Conservation (phyloP, 2,113 vertebrate genomes). For the Lampris megalopsis region DNA sequence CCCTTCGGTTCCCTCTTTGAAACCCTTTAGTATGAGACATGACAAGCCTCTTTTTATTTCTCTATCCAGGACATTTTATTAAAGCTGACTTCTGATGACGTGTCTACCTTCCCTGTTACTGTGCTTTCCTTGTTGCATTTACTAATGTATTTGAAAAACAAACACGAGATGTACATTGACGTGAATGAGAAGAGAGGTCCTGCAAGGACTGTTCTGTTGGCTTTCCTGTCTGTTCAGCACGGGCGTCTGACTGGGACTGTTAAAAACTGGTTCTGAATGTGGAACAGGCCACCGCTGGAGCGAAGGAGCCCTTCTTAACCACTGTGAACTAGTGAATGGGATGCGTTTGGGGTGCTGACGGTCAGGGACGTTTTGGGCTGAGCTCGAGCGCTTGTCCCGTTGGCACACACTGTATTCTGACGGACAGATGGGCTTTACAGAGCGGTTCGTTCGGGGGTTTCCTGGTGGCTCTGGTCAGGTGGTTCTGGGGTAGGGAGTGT, state of each 20-base stretch:
- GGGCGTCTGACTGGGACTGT: constrained; percentile 16
- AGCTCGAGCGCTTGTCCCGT: no score
- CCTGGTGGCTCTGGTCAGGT: no score
- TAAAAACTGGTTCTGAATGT: constrained; percentile 79
- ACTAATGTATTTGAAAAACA: constrained; percentile 71
- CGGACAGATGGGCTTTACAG: no score
- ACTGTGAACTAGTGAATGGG: no score
- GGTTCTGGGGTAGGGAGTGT: constrained; percentile 62
- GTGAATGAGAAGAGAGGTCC: constrained; percentile 45
- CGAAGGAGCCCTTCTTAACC: not conserved
- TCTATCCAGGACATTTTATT: constrained; percentile 64
- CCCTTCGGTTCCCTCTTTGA: no score
- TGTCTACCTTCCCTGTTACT: constrained; percentile 79
- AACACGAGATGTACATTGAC: constrained; percentile 45
- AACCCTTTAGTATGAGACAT: constrained; percentile 29
- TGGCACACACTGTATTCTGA: no score
- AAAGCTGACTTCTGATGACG: constrained; percentile 66
- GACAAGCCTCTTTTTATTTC: constrained; percentile 68
- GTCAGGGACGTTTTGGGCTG: no score
- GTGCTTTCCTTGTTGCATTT: constrained; percentile 83
- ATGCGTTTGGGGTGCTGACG: no score
- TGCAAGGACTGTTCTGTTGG: constrained; percentile 4
- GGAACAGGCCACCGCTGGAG: constrained; percentile 61
- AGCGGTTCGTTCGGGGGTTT: no score
- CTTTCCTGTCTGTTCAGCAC: constrained; percentile 20